Evolutionary conservation across 2,888 invertebrate species (phyloP).

Genomic region (Spicauda simplicius): DNA sequence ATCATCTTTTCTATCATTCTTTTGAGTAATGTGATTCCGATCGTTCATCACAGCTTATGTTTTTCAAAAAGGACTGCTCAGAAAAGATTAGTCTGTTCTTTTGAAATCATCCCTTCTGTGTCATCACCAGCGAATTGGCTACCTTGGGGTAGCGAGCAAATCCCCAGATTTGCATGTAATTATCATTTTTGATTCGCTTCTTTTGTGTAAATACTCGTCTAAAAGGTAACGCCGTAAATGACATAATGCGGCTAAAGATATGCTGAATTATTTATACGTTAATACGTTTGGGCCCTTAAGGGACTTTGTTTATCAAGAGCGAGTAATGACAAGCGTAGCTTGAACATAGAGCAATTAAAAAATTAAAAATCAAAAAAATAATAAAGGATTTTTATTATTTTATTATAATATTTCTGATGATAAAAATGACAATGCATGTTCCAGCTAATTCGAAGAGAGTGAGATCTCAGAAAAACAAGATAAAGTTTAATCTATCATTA

Average conservation of each 20-base stretch:
- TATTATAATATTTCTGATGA: too few relatives aligned
- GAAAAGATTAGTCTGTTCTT: conserved; percentile 21
- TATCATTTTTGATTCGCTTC: conserved; percentile 85
- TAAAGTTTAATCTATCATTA: too few relatives aligned
- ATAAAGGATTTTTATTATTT: too few relatives aligned
- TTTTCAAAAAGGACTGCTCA: conserved; percentile 26
- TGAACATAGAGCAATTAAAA: too few relatives aligned
- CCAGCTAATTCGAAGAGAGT: too few relatives aligned
- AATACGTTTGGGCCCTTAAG: conserved; percentile 59
- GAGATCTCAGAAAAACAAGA: too few relatives aligned
- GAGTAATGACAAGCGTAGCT: not conserved
- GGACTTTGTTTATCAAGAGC: not conserved
- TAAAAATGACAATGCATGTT: too few relatives aligned
- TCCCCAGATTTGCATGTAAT: conserved; percentile 82
- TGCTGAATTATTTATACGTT: conserved; percentile 82
- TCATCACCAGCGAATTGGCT: conserved; percentile 29
- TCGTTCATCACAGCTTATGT: conserved; percentile 3
- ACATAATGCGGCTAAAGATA: conserved; percentile 82
- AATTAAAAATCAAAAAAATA: too few relatives aligned
- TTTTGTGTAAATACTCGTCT: conserved; percentile 82
- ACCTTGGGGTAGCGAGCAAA: conserved; percentile 43
- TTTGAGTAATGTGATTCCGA: not conserved
- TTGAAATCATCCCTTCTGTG: conserved; percentile 29
- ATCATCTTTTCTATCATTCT: not conserved
- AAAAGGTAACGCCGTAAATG: conserved; percentile 81